Conservation (phyloP, 2,113 vertebrate genomes). For the Paraplagusia blochii region DNA sequence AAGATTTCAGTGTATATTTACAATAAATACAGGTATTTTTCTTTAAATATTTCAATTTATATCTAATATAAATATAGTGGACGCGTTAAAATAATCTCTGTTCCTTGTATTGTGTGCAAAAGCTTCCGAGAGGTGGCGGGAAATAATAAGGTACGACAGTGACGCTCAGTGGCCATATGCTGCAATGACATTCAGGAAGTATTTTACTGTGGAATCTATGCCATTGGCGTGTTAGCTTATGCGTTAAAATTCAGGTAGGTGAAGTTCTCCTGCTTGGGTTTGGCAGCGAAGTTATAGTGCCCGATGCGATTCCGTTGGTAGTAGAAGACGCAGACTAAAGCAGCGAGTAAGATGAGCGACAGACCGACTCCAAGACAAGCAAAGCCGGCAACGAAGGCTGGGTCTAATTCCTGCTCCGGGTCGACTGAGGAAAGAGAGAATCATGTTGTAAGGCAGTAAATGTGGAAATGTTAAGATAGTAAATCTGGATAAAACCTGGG, state of each 20-base stretch:
- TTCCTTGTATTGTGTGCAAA: constrained; percentile 15
- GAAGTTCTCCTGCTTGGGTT: constrained; percentile 70
- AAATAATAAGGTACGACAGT: constrained; percentile 15
- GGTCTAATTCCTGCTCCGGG: neutral
- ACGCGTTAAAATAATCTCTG: constrained; percentile 19
- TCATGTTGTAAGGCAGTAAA: neutral
- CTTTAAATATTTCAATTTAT: neutral
- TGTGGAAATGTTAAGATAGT: no score
- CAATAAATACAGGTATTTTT: neutral
- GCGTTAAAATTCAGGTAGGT: constrained; percentile 67
- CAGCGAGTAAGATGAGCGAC: constrained; percentile 44
- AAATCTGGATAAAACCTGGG: no score
- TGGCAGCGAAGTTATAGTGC: constrained; percentile 70
- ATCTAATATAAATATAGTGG: neutral
- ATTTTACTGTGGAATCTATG: neutral
- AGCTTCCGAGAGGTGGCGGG: neutral
- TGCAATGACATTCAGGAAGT: neutral
- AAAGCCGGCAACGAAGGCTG: constrained; percentile 42
- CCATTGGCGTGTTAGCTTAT: constrained; percentile 24
- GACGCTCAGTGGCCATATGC: constrained; percentile 17
- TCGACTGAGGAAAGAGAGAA: constrained; percentile 22
- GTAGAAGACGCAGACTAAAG: constrained; percentile 52
- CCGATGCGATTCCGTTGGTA: constrained; percentile 75
- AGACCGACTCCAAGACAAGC: constrained; percentile 67
- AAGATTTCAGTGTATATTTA: no score